Evolutionary conservation across 1,140 invertebrate genomes (phyloP).

Genomic region (Drosophila saltans): DNA sequence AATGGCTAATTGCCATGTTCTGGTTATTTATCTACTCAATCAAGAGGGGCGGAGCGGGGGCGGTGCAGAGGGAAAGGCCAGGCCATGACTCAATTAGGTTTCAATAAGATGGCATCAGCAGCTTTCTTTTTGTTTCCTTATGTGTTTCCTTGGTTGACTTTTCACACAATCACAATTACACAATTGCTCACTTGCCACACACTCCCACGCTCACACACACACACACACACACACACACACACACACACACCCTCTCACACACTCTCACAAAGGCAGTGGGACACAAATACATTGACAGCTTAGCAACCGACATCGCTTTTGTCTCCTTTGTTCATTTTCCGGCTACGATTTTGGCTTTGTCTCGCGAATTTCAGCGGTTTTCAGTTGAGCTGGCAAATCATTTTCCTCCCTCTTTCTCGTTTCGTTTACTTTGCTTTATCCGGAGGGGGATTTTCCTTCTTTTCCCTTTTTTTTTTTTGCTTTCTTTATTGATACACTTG

Average conservation of each 20-base stretch:
- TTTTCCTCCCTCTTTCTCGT: constrained; percentile 8
- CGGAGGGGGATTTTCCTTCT: background rate
- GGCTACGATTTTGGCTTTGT: constrained; percentile 11
- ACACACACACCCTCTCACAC: too few relatives aligned
- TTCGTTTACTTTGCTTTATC: background rate
- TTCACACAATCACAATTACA: constrained; percentile 55
- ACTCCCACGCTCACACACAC: constrained; percentile 20
- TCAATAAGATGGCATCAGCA: constrained; percentile 55
- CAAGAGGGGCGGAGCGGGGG: background rate
- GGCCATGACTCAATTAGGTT: constrained; percentile 58
- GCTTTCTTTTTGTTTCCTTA: constrained; percentile 19
- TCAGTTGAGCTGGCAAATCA: constrained; percentile 57
- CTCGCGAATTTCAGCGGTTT: constrained; percentile 49
- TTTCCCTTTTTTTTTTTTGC: background rate
- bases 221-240: background rate
- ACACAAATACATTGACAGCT: constrained; percentile 25
- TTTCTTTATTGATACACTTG: constrained; percentile 15
- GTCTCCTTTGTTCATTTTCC: constrained; percentile 34
- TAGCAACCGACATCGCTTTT: constrained; percentile 53
- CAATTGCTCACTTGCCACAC: constrained; percentile 50
- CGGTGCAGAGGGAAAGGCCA: constrained; percentile 13
- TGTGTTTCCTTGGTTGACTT: constrained; percentile 31
- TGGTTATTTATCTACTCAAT: constrained; percentile 12
- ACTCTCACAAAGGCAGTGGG: background rate
- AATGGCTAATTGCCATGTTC: constrained; percentile 19